Percentiles rank a stretch among this genome's conserved stretches.
phyloP scores from a whole-genome alignment of 2,797 vertebrate species.

The Scolopax bukidnonensis region DNA sequence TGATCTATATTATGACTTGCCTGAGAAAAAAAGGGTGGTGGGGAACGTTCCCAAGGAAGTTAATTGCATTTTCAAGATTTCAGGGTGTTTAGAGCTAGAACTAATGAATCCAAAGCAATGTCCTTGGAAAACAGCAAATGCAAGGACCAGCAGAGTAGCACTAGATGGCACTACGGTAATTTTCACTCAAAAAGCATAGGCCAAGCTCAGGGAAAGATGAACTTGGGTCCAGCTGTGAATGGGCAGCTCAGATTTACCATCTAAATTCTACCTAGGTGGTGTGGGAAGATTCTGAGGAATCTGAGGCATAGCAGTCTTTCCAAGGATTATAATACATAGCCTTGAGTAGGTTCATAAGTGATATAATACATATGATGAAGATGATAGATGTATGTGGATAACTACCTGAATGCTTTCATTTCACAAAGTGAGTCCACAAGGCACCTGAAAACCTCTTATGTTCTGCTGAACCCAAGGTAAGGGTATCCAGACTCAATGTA shows the following conservation, averaged over 20 bases:
- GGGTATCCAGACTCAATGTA: not conserved
- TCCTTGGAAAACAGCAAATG: not conserved
- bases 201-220: not conserved
- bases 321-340: not conserved
- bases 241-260: not conserved
- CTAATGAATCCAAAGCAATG: not conserved
- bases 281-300: not conserved
- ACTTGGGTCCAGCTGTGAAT: not conserved
- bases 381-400: not conserved
- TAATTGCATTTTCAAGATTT: not conserved
- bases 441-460: not conserved
- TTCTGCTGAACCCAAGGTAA: not conserved
- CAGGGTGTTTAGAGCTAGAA: not conserved
- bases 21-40: not conserved
- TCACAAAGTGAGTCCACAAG: not conserved
- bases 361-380: not conserved
- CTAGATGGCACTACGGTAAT: conserved; percentile 64
- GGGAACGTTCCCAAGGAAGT: not conserved
- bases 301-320: not conserved
- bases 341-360: not conserved
- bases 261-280: not conserved
- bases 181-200: not conserved
- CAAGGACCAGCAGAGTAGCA: not conserved
- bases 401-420: not conserved
- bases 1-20: not conserved